Base-by-base conservation (phyloP, 2,888 invertebrate genomes). In the Dioctria rufipes region DNA sequence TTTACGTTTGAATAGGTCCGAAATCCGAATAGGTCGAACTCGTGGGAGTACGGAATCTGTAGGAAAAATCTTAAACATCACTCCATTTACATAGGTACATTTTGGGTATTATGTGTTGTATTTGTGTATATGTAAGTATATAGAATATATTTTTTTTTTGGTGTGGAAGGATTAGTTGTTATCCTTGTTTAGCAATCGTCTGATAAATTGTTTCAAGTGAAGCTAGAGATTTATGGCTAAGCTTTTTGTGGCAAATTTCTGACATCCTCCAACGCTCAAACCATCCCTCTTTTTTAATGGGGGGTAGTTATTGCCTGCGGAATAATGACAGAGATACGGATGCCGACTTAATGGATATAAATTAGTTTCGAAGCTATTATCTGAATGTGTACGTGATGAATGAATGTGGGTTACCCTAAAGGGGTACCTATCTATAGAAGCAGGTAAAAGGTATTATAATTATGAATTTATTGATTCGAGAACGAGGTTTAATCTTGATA, bases 321-420 rank as follows among this genome's bases (percentile, higher is more conserved):
- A 54, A 4, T 25, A 25, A 11, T 11, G 4, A n/a, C n/a, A 11
- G 54, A 54, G 54, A 54, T 54, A 54, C 6, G 11, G 54, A 54
- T 11, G 54, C 54, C 54, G 54, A 54, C 54, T 54, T 54, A 54
- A 54, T 54, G 54, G 54, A 54, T 11, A 54, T 54, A 54, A 11
- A 54, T 54, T 54, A 54, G 2, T 54, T 54, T 54, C 9, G 4
- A 54, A 54, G 54, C 54, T 11, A n/a, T n/a, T 54, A 54, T 54
- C 54, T 54, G 1, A n/a, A 11, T 54, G 54, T 8, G 4, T 54
- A 11, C 11, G 54, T 54, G 54, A 54, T 54, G 54, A 54, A 54
- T 54, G 11, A n/a, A n/a, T 54, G 11, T 54, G 54, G n/a, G 11
- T 54, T 54, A 54, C 25, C 25, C 25, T 25, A 25, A 25, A 25